phyloP scores from a whole-genome alignment of 2,888 invertebrate species.

The Leptothorax acervorum region DNA sequence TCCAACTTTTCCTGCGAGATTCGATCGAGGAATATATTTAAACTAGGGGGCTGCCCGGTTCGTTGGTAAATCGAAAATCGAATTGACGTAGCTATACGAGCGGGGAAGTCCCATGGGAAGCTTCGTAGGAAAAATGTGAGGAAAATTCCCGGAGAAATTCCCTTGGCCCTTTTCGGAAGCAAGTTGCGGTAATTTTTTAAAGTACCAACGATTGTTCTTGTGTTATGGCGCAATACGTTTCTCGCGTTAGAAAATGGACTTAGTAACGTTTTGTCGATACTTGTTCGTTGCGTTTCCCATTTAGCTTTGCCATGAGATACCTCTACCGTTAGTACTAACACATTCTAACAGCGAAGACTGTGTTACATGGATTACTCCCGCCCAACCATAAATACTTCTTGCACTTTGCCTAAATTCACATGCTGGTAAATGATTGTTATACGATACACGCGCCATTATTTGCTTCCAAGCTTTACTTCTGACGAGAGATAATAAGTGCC shows the following conservation, averaged over 20 bases:
- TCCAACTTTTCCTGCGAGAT: neutral
- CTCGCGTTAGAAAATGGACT: constrained; percentile 8
- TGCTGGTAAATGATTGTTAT: neutral
- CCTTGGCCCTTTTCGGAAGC: neutral
- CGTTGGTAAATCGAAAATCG: constrained; percentile 38
- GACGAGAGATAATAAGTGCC: neutral
- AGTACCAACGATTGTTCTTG: constrained; percentile 26
- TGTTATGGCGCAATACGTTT: constrained; percentile 13
- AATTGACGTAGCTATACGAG: constrained; percentile 24
- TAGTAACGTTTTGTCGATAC: constrained; percentile 19
- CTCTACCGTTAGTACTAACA: neutral
- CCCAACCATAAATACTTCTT: neutral
- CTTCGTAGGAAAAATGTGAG: neutral
- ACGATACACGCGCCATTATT: neutral
- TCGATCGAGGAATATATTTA: constrained; percentile 11
- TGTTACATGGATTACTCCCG: constrained; percentile 2
- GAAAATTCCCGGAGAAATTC: constrained; percentile 17
- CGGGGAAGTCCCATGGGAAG: neutral
- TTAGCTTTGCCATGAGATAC: neutral
- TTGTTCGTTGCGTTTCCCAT: neutral
- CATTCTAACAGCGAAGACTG: neutral
- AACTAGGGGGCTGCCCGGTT: neutral
- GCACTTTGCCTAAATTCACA: constrained; percentile 12
- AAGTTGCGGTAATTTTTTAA: constrained; percentile 21
- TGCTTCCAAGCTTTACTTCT: neutral